These are phyloP conservation scores for Drosophila conformis DNA, from an alignment of 2,888 invertebrate species.

Conservation along the genomic window DNA sequence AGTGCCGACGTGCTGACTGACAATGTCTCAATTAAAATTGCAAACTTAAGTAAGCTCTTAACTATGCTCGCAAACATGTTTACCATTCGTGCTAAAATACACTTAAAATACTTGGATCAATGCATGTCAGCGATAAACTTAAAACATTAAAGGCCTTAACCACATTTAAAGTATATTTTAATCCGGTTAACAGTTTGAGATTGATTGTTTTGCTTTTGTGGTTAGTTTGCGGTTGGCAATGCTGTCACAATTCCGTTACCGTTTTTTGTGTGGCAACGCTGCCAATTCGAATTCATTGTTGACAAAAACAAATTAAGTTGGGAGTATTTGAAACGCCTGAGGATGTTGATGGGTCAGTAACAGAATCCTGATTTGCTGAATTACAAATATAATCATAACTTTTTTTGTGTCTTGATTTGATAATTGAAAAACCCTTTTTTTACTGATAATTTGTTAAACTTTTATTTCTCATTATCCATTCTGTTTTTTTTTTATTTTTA, in stretches of 20 bases:
- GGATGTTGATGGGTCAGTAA: not conserved
- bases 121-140: not conserved
- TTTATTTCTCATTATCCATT: slow-evolving; percentile 67
- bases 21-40: slow-evolving; percentile 74
- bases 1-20: slow-evolving; percentile 39
- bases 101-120: slow-evolving; percentile 10
- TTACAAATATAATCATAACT: not conserved
- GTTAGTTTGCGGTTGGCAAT: slow-evolving; percentile 28
- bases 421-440: not conserved
- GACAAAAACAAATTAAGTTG: not conserved
- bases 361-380: not conserved
- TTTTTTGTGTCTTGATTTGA: not conserved
- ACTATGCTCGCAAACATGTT: slow-evolving; percentile 38
- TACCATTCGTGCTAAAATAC: slow-evolving; percentile 20
- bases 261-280: slow-evolving; percentile 42
- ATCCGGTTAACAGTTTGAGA: slow-evolving; percentile 36
- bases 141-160: not conserved
- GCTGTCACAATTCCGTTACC: slow-evolving; percentile 33
- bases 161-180: not conserved
- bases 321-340: slow-evolving; percentile 5
- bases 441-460: slow-evolving; percentile 52
- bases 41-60: slow-evolving; percentile 49
- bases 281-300: slow-evolving; percentile 20
- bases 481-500: slow-evolving; percentile 29
- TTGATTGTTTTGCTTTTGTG: slow-evolving; percentile 3